These are phyloP conservation scores for Columbina picui DNA, from an alignment of 2,113 vertebrate genomes.

Conservation along the genomic window DNA sequence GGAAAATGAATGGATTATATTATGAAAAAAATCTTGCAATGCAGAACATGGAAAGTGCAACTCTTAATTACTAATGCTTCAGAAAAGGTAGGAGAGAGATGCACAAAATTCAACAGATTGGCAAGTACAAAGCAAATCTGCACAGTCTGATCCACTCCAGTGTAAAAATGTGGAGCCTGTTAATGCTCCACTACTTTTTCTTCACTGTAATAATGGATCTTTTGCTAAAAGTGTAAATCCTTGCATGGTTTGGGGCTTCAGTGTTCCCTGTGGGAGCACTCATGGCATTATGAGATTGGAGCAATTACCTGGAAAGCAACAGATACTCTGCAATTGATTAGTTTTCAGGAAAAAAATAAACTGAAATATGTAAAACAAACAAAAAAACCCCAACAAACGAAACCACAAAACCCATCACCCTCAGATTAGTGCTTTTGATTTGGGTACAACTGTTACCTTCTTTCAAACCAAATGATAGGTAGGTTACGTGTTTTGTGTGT, in stretches of 20 bases:
- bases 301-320: not conserved
- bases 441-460: not conserved
- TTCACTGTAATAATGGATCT: not conserved
- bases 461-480: not conserved
- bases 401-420: not conserved
- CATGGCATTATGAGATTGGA: not conserved
- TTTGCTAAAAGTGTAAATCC: not conserved
- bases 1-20: not conserved
- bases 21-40: not conserved
- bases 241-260: not conserved
- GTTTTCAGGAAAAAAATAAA: not conserved
- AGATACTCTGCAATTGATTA: not conserved
- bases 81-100: not conserved
- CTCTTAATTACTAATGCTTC: not conserved
- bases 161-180: not conserved
- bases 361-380: not conserved
- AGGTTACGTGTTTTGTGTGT: not conserved
- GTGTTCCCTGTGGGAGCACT: not conserved
- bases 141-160: not conserved
- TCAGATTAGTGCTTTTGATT: not conserved
- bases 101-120: not conserved
- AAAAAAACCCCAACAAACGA: not conserved
- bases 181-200: not conserved
- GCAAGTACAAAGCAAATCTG: not conserved
- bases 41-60: not conserved